phyloP scores from a whole-genome alignment of 2,797 vertebrate species.

The Galagoides demidoff region DNA sequence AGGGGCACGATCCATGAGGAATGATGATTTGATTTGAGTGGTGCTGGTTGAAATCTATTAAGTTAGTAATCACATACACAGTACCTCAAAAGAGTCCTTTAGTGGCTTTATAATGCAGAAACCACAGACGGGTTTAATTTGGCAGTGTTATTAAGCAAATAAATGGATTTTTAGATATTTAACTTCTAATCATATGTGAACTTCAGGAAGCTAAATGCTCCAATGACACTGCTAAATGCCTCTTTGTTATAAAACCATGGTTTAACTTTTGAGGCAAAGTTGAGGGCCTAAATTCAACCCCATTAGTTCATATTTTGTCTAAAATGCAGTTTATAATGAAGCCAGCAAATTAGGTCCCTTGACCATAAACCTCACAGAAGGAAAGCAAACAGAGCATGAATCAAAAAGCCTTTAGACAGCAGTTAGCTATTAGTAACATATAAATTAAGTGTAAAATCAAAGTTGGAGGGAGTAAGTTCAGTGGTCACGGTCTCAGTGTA shows the following conservation, averaged over 20 bases:
- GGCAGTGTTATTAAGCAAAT: slow-evolving; percentile 74
- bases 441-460: slow-evolving; percentile 85
- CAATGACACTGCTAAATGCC: slow-evolving; percentile 81
- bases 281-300: slow-evolving; percentile 84
- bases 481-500: slow-evolving; percentile 64
- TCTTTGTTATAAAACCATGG: slow-evolving; percentile 83
- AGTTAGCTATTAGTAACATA: slow-evolving; percentile 88
- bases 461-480: slow-evolving; percentile 62
- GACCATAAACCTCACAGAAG: slow-evolving; percentile 89
- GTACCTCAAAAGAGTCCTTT: slow-evolving; percentile 78
- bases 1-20: slow-evolving; percentile 12
- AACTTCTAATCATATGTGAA: slow-evolving; percentile 79
- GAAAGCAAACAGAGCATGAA: slow-evolving; percentile 89
- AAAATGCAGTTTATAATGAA: slow-evolving; percentile 88
- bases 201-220: slow-evolving; percentile 83
- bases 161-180: slow-evolving; percentile 82
- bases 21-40: slow-evolving; percentile 61
- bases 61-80: slow-evolving; percentile 73
- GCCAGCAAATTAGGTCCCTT: slow-evolving; percentile 89
- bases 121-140: slow-evolving; percentile 72
- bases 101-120: slow-evolving; percentile 74
- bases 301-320: slow-evolving; percentile 88
- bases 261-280: slow-evolving; percentile 86
- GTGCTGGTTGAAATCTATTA: slow-evolving; percentile 69
- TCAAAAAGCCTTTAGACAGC: slow-evolving; percentile 87